phyloP scores from a whole-genome alignment of 2,888 invertebrate genomes.

The Platycnemis pennipes region DNA sequence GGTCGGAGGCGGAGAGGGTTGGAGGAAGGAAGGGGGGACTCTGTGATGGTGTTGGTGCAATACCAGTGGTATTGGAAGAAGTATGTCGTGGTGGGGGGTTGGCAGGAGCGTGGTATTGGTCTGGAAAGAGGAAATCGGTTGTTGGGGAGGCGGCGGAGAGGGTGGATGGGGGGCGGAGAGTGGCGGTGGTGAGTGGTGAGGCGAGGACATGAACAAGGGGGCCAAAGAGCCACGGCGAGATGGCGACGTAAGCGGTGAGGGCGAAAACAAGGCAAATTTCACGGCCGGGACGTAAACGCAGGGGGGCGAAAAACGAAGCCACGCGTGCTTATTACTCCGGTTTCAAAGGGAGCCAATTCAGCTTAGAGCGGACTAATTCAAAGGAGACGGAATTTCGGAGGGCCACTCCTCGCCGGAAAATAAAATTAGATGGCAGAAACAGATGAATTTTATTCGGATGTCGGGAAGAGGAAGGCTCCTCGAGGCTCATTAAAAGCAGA shows the following conservation, averaged over 20 bases:
- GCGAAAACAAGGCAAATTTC: not conserved
- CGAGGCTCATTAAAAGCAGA: too few relatives aligned
- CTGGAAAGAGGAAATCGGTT: not conserved
- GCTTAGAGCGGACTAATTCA: not conserved
- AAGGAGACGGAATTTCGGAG: not conserved
- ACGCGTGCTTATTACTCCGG: not conserved
- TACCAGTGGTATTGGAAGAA: not conserved
- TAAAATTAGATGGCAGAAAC: not conserved
- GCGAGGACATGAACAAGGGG: not conserved
- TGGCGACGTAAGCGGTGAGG: not conserved
- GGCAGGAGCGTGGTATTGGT: not conserved
- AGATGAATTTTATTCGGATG: not conserved
- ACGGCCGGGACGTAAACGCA: not conserved
- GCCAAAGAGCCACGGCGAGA: not conserved
- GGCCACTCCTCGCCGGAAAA: not conserved
- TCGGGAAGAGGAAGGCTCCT: too few relatives aligned
- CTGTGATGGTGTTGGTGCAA: not conserved
- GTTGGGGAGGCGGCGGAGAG: constrained; percentile 19
- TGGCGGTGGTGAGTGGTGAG: not conserved
- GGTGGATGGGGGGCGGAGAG: not conserved
- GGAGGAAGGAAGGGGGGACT: not conserved
- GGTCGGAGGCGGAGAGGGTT: not conserved
- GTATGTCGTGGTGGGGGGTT: not conserved
- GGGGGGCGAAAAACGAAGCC: not conserved
- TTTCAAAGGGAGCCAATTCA: not conserved